Base-by-base conservation (phyloP, 2,888 invertebrate genomes). In the Megaustenia siamemsis region DNA sequence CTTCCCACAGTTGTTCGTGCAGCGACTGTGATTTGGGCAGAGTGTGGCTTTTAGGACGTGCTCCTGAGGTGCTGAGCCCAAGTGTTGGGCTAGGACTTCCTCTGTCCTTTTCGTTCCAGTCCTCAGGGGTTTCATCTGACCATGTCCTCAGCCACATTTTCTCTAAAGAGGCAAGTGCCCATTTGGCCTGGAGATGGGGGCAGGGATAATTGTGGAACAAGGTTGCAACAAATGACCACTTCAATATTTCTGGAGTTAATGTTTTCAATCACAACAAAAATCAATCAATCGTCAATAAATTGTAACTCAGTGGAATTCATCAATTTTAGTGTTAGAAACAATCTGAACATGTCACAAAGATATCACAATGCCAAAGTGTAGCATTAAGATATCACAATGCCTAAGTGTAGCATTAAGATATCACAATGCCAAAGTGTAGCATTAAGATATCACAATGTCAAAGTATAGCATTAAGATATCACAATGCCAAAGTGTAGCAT, bases 1-100 rank as follows among this genome's bases (percentile, higher is more conserved):
- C 92, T 88, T 91, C 92, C 92, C 92, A 92, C 78, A 92, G 88
- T 82, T 89, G 89, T 88, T 92, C 91, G 86, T 92, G 91, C 73
- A 89, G 86, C 18, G 89, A 88, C 86, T 90, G 90, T 56, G 91
- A 91, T 89, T 91, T 91, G 82, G 91, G 91, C 87, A 92, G 87
- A 85, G 90, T 91, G 86, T 90, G 90, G 84, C 92, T 91, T 88
- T 92, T 92, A 82, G 90, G 89, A 35, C 91, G 90, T 32, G 60
- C 32, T n/a, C 68, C 56, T 21, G 73, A 18, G n/a, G 24, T 73
- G 3, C 45, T 32, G 24, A 88, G 88, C 6, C 84, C 84, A 15
- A 80, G 43, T 21, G 88, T 88, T 79, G 86, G 88, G 45, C 89
- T 87, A 40, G 90, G 89, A 83, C 90, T 90, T 79, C 90, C 91